Conservation (phyloP, 2,888 invertebrate species). For the Meteorus cinctellus region DNA sequence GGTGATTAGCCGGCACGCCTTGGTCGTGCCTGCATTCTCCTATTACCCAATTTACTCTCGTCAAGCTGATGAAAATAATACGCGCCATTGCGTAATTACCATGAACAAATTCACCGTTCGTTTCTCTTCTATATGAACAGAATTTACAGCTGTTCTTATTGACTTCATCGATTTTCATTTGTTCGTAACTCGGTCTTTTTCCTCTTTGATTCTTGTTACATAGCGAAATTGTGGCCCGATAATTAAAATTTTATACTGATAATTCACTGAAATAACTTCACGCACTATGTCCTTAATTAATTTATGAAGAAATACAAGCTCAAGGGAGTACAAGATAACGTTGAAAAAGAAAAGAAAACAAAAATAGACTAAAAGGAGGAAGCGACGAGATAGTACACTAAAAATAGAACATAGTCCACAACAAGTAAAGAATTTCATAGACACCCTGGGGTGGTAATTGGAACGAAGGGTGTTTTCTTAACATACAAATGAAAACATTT, state of each 20-base stretch:
- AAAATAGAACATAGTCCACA: not conserved
- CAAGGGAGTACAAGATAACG: not conserved
- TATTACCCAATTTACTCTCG: constrained; percentile 18
- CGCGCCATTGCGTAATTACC: not conserved
- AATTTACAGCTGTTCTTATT: too few species aligned
- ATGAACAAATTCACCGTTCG: not conserved
- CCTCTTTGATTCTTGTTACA: not conserved
- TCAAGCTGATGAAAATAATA: constrained; percentile 1
- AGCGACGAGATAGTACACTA: not conserved
- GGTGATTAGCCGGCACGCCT: constrained; percentile 33
- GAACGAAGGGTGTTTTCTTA: not conserved
- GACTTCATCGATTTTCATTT: not conserved
- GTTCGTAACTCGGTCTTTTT: not conserved
- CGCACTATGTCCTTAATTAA: not conserved
- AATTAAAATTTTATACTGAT: not conserved
- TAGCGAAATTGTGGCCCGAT: not conserved
- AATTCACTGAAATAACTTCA: not conserved
- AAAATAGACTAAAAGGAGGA: not conserved
- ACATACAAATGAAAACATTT: constrained; percentile 1
- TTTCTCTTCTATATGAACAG: too few species aligned
- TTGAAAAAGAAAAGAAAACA: not conserved
- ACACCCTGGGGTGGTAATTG: not conserved
- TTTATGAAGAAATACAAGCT: not conserved
- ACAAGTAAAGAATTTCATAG: not conserved
- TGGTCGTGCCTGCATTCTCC: constrained; percentile 19